Evolutionary conservation across 2,113 vertebrate genomes (phyloP), one percentile per base, ranked within the genome.

Genomic region (Centropus unirufus): DNA sequence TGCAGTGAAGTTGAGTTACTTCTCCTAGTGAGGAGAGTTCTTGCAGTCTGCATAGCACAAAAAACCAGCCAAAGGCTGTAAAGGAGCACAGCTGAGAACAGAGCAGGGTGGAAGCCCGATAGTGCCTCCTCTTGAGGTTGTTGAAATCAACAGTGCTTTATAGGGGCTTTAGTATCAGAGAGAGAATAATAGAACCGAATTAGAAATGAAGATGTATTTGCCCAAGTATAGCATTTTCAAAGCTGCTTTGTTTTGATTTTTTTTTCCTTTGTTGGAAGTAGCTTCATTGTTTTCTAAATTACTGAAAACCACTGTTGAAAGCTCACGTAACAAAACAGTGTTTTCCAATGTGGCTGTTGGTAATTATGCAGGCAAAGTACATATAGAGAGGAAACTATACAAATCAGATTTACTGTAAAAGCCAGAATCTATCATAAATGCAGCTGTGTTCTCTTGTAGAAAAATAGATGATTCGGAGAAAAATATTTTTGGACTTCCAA

Each of bases 61-160:
- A 72, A 52, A 72, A 9, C 21, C 62, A 79, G 61, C 26, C 34
- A 17, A 64, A 88, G 42, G 40, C 24, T 12, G 2, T 30, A 44
- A 0, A 1, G n/a, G 15, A 80, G 8, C 22, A 39, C 1, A 2
- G 61, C 20, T 0, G 0, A 46, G 68, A 14, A 21, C n/a, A 66
- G 16, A 77, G 57, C 1, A 1, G 39, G 14, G 18, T 51, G 29
- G 51, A 84, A 84, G 64, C 27, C 7, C 11, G 51, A 29, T 2
- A 0, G n/a, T 55, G 20, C 44, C 66, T 87, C 44, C 52, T 26
- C 9, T 29, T 75, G 52, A 74, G 40, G 32, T 87, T 29, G 15
- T 3, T 62, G 39, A 72, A 89, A 81, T 61, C 57, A 78, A 2
- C 9, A 70, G 40, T 14, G 32, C 22, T 78, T 84, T 84, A 51